Conservation (phyloP, 2,797 vertebrate genomes). For the Crocidura indochinensis region DNA sequence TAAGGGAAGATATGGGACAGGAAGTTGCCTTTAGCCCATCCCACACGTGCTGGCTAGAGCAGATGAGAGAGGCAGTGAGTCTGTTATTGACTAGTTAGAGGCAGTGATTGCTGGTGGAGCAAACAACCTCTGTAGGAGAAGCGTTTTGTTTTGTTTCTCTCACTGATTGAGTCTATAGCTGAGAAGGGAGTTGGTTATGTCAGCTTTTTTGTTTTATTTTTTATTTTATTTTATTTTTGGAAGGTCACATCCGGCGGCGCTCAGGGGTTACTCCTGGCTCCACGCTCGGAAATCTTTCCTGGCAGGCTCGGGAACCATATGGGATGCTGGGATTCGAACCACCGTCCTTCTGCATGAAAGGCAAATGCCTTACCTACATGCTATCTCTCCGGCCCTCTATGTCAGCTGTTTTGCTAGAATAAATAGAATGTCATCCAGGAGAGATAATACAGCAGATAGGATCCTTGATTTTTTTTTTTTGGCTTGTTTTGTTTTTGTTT, state of each 20-base stretch:
- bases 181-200: constrained; percentile 6
- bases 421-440: no score
- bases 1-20: background rate
- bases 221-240: no score
- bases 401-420: background rate
- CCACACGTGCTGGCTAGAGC: background rate
- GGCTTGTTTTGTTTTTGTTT: no score
- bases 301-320: no score
- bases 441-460: no score
- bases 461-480: no score
- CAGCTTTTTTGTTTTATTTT: background rate
- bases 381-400: background rate
- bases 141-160: background rate
- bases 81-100: background rate
- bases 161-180: background rate
- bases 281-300: no score
- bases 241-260: no score
- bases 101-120: background rate
- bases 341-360: no score
- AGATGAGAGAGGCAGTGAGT: background rate
- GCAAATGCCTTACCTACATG: no score
- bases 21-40: background rate
- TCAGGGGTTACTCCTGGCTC: no score
- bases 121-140: background rate
- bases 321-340: no score